Base-by-base conservation (phyloP, 2,113 vertebrate species). In the Suricata suricatta region DNA sequence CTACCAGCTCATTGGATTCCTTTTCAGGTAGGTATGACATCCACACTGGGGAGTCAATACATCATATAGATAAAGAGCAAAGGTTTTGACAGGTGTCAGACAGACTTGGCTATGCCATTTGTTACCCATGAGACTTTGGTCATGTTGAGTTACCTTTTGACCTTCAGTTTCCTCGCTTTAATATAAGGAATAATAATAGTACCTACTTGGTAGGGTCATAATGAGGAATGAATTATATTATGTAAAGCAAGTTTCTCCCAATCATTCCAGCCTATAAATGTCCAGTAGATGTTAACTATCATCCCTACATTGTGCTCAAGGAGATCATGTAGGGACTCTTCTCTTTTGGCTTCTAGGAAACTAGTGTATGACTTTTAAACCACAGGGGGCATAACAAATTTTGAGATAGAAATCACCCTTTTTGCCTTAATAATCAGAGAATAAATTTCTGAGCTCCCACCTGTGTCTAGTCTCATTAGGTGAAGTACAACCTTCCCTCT, bases 201-300 rank as follows among this genome's bases (percentile, higher is more conserved):
- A 13, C 19, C 31, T 41, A 29, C 33, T 15, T 54, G 9, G 44
- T 16, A 90, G 38, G 25, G 15, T 23, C 44, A 3, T 64, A 69
- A 14, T 21, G 31, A 89, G 52, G 41, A 68, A 4, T 29, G 9
- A 85, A 54, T 31, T 52, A 12, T 9, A 50, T 60, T 5, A 11
- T 6, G 2, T 50, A 57, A 74, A 88, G 31, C 8, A 17, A 71
- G 35, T 33, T 44, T 3, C 33, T 54, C 2, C 1, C 47, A 25
- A 29, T 44, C 38, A 68, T 14, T 41, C 4, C 10, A 47, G 38
- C 27, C 19, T 16, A 2, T 21, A 87, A 87, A 47, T 35, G 19
- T 29, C 57, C n/a, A 9, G 29, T 11, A 35, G 15, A n/a, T 7
- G 3, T 9, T 23, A 54, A 0, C 19, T 50, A 0, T 27, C 21